A percentile compares a stretch with the other conserved stretches of the same genome.
These are phyloP conservation scores for Streblospio benedicti DNA, from an alignment of 1,140 invertebrate genomes.

Conservation along the genomic window DNA sequence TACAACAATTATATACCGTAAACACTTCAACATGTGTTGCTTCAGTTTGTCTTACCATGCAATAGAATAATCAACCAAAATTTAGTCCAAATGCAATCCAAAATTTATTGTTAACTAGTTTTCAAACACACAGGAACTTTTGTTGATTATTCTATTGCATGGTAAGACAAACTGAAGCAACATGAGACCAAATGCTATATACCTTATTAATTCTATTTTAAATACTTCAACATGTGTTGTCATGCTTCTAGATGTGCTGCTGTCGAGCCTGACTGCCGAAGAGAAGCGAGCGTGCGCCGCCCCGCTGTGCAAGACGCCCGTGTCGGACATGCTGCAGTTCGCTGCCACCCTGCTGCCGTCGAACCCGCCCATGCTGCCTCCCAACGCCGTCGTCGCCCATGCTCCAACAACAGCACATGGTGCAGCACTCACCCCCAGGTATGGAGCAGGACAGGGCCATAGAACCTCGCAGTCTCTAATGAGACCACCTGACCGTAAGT, in stretches of 20 bases:
- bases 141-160: background rate
- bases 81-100: too few species aligned
- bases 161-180: too few species aligned
- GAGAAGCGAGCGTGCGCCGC: slow-evolving; percentile 29
- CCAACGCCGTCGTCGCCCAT: background rate
- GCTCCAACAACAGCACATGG: too few species aligned
- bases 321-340: slow-evolving; percentile 32
- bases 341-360: slow-evolving; percentile 26
- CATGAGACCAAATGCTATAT: too few species aligned
- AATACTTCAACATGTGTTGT: slow-evolving; percentile 11
- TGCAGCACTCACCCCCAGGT: background rate
- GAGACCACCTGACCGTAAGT: too few species aligned
- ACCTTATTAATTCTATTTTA: slow-evolving; percentile 2
- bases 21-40: too few species aligned
- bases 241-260: slow-evolving; percentile 17
- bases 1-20: too few species aligned
- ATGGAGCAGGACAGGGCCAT: too few species aligned
- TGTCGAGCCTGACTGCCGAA: slow-evolving; percentile 28
- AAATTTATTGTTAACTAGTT: too few species aligned
- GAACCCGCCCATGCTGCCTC: background rate
- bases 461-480: too few species aligned
- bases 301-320: slow-evolving; percentile 35
- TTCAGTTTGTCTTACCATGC: too few species aligned
- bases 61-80: too few species aligned
- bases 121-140: background rate